phyloP scores from a whole-genome alignment of 2,888 invertebrate genomes.

The Mythimna impura region DNA sequence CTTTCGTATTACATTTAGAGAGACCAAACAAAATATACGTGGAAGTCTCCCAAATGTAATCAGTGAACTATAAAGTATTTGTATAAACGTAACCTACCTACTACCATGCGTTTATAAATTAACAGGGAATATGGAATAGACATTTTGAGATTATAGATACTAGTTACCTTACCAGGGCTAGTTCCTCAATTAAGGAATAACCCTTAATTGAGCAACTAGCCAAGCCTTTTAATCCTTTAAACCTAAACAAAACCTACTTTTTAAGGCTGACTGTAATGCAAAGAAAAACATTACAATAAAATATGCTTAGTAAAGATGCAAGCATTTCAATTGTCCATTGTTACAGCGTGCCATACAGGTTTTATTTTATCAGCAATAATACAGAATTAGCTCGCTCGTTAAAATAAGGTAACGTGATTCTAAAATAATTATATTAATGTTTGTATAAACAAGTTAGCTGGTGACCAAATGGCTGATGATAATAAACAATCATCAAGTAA shows the following conservation, averaged over 20 bases:
- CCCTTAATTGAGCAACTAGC: too few species aligned
- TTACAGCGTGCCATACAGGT: background rate
- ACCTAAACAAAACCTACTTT: background rate
- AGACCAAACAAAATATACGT: too few species aligned
- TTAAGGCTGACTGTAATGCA: background rate
- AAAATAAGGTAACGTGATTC: conserved; percentile 3
- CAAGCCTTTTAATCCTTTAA: background rate
- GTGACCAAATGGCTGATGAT: background rate
- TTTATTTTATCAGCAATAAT: background rate
- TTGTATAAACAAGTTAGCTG: background rate
- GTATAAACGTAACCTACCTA: too few species aligned
- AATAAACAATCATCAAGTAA: background rate
- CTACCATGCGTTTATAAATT: too few species aligned
- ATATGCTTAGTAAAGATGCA: background rate
- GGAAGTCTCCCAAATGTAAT: too few species aligned
- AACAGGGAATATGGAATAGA: background rate
- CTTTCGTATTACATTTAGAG: too few species aligned
- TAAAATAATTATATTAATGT: background rate
- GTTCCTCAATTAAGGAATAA: background rate
- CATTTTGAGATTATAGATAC: background rate
- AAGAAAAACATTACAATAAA: background rate
- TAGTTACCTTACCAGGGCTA: background rate
- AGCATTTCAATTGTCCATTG: background rate
- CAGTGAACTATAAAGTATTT: background rate
- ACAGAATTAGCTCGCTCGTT: background rate